Base-by-base conservation (phyloP, 2,113 vertebrate genomes). In the Callionymus lyra region DNA sequence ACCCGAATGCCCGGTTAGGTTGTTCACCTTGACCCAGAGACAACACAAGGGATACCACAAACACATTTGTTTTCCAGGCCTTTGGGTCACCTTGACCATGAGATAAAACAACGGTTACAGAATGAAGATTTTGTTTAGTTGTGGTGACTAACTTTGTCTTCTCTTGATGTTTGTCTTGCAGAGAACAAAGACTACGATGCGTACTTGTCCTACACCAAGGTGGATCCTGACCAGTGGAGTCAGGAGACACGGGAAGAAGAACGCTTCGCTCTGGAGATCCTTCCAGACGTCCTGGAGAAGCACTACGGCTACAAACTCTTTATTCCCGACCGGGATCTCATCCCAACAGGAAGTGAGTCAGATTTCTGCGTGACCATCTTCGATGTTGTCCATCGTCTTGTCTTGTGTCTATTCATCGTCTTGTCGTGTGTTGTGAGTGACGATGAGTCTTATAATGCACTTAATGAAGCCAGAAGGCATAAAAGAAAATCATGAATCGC, bases 101-200 rank as follows among this genome's bases (percentile, higher is more conserved):
- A n/a, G n/a, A n/a, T n/a, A n/a, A n/a, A n/a, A n/a, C n/a, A n/a
- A n/a, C n/a, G n/a, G n/a, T n/a, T n/a, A n/a, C n/a, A n/a, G n/a
- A n/a, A n/a, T n/a, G n/a, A n/a, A n/a, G n/a, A n/a, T n/a, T n/a
- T n/a, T n/a, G n/a, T n/a, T n/a, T n/a, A n/a, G n/a, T n/a, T n/a
- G n/a, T n/a, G n/a, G n/a, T n/a, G n/a, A n/a, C 21, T 27, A 27
- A 27, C 4, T 27, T 27, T 27, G 21, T 27, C 4, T 27, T 27
- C 21, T 27, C 4, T 27, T 27, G 8, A 4, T 47, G 1, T 38
- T 46, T 6, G 14, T 43, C 48, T 12, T 44, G 9, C 32, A 98
- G 93, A 97, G 63, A 97, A 97, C 73, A 98, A 99, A 84, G 95
- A 99, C 78, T 99, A 98, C 1, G 95, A 99, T 69, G 95, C 95